A percentile compares a stretch with the other conserved stretches of the same genome.
These are phyloP conservation scores for Lophotis ruficrista DNA, from an alignment of 2,113 vertebrate species.

Conservation along the genomic window DNA sequence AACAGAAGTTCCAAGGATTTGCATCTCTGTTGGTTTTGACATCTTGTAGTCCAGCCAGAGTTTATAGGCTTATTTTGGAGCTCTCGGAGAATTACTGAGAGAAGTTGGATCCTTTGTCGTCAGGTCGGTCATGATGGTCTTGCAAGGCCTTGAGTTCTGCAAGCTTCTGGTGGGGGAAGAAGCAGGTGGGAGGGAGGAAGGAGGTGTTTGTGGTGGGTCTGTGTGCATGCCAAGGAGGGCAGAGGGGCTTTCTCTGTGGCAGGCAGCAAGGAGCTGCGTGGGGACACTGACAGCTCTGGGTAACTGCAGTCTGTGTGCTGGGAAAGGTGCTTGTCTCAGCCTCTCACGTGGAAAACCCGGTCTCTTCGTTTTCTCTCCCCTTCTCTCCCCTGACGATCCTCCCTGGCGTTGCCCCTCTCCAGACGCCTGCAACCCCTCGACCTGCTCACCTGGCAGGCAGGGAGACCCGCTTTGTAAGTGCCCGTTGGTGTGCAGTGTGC, in stretches of 20 bases:
- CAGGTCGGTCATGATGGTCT: background rate
- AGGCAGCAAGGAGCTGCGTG: background rate
- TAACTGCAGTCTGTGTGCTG: background rate
- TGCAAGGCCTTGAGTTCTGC: background rate
- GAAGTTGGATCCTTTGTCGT: background rate
- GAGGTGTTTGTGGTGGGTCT: background rate
- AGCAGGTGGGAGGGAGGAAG: background rate
- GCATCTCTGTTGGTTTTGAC: background rate
- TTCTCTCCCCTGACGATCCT: background rate
- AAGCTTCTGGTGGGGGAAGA: background rate
- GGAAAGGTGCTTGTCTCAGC: background rate
- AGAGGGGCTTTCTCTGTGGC: fast-evolving
- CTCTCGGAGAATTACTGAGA: background rate
- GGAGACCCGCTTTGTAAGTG: constrained; percentile 92
- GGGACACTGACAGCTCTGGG: background rate
- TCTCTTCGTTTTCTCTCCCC: constrained; percentile 16
- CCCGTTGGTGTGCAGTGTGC: constrained; percentile 24
- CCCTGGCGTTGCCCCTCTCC: constrained; percentile 68
- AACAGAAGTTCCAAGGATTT: background rate
- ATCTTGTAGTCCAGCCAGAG: background rate
- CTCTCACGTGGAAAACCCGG: background rate
- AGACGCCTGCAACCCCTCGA: constrained; percentile 64
- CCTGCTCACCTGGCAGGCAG: constrained; percentile 65
- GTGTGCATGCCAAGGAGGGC: background rate
- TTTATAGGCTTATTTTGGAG: background rate